These are phyloP conservation scores for Micrasema longulum DNA, from an alignment of 1,140 invertebrate species.

Conservation along the genomic window DNA sequence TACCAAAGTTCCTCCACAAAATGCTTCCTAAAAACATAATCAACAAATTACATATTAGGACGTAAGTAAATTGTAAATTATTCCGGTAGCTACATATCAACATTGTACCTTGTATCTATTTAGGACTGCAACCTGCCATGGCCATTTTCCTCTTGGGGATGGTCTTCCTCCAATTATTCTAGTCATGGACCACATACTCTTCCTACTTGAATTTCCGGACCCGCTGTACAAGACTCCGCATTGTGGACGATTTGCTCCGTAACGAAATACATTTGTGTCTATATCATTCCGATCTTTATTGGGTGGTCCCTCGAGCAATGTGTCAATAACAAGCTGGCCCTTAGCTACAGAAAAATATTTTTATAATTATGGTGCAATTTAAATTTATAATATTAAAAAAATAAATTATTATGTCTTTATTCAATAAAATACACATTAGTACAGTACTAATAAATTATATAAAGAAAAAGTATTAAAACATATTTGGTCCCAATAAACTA, in stretches of 20 bases:
- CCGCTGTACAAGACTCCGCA: conserved; percentile 47
- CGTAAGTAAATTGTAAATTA: neutral
- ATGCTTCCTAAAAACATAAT: conserved; percentile 81
- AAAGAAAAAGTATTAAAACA: no score
- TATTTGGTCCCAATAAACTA: no score
- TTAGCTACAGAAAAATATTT: conserved; percentile 32
- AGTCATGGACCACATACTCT: conserved; percentile 66
- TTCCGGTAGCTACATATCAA: no score
- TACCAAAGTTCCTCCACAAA: conserved; percentile 92
- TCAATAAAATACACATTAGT: no score
- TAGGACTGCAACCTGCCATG: conserved; percentile 92
- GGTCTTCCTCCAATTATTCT: conserved; percentile 89
- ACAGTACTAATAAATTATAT: no score
- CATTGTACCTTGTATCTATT: conserved; percentile 82
- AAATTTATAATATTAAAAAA: neutral
- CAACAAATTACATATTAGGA: no score
- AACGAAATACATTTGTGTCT: conserved; percentile 25
- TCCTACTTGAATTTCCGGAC: conserved; percentile 21
- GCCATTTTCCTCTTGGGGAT: conserved; percentile 84
- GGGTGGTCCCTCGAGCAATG: conserved; percentile 46
- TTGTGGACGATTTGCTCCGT: conserved; percentile 1
- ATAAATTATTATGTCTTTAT: no score
- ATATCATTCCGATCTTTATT: conserved; percentile 46
- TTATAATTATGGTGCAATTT: neutral
- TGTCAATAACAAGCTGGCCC: conserved; percentile 47